Conservation (phyloP, 2,113 vertebrate genomes). For the Elachura formosa region DNA sequence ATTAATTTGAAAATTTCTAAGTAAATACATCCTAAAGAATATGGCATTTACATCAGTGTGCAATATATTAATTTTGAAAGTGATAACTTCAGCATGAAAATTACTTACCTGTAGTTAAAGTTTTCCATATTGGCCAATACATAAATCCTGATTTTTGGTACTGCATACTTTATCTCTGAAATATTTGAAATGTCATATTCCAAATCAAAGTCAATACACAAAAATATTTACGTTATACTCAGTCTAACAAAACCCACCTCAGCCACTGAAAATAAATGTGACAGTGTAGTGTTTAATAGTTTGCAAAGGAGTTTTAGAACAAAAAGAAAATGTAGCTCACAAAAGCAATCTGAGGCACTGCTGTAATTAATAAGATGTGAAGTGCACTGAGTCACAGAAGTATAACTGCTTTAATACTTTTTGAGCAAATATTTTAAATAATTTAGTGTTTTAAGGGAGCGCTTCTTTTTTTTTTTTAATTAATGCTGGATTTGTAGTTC, state of each 20-base stretch:
- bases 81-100: conserved; percentile 8
- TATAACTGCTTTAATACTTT: background rate
- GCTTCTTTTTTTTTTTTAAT: background rate
- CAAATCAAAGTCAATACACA: conserved; percentile 9
- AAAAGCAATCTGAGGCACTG: background rate
- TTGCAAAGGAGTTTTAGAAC: background rate
- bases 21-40: conserved; percentile 57
- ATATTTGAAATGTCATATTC: conserved; percentile 64
- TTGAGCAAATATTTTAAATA: background rate
- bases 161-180: conserved; percentile 74
- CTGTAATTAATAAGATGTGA: background rate
- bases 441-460: background rate
- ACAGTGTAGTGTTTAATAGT: background rate
- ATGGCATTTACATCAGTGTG: conserved; percentile 56
- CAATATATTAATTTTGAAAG: conserved; percentile 39
- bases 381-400: background rate
- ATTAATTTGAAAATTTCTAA: conserved; percentile 10
- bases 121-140: conserved; percentile 58
- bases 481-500: background rate
- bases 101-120: conserved; percentile 68
- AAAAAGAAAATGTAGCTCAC: background rate
- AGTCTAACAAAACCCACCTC: conserved; percentile 15
- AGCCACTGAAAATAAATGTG: background rate
- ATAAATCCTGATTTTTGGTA: conserved; percentile 69
- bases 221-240: background rate